These are phyloP conservation scores for Psittacus erithacus DNA, from an alignment of 2,113 vertebrate species.

Conservation along the genomic window DNA sequence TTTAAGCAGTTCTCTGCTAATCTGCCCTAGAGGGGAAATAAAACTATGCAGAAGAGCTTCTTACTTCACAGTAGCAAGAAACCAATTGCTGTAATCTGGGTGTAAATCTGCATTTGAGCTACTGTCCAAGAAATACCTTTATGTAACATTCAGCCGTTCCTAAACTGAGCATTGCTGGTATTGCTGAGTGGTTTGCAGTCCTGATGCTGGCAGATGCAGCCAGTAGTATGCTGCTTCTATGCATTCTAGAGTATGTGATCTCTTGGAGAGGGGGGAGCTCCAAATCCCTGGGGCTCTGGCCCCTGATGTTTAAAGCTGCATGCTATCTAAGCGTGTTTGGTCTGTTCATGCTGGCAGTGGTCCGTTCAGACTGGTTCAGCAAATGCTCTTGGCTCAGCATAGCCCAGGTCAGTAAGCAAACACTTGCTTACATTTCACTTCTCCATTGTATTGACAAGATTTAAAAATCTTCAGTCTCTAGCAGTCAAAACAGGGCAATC, in stretches of 20 bases:
- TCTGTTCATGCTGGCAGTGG: not conserved
- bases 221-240: not conserved
- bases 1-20: constrained; percentile 14
- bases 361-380: not conserved
- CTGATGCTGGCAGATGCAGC: not conserved
- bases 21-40: constrained; percentile 8
- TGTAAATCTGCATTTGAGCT: not conserved
- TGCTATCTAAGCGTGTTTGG: not conserved
- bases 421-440: constrained; percentile 18
- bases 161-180: not conserved
- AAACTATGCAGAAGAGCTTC: not conserved
- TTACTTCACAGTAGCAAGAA: constrained; percentile 13
- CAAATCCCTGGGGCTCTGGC: not conserved
- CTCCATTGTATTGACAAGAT: constrained; percentile 23
- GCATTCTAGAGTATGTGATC: not conserved
- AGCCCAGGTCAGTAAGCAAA: constrained; percentile 37
- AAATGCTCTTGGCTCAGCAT: not conserved
- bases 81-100: not conserved
- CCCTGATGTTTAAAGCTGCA: not conserved
- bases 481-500: constrained; percentile 7
- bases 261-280: not conserved
- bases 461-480: not conserved
- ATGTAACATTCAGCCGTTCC: not conserved
- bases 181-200: not conserved
- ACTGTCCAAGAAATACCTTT: constrained; percentile 11